Evolutionary conservation across 2,113 vertebrate genomes (phyloP).

Genomic region (human): DNA sequence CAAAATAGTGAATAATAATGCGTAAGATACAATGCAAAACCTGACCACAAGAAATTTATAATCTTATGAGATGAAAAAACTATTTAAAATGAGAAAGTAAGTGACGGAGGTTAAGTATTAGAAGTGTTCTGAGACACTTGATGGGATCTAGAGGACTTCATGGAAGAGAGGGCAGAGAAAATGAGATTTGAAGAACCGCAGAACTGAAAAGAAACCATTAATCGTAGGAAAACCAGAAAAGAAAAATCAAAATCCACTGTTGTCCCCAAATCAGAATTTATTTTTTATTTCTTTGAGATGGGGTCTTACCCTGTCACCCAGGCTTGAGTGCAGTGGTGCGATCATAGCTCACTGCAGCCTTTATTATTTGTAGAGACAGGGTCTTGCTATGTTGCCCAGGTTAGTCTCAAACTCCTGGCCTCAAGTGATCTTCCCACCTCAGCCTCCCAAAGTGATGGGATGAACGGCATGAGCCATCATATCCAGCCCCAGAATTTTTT

Average conservation of each 20-base stretch:
- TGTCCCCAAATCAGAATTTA: not conserved
- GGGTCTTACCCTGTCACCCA: too few species aligned
- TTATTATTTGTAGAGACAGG: too few species aligned
- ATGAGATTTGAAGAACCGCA: not conserved
- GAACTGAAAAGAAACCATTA: not conserved
- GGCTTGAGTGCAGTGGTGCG: too few species aligned
- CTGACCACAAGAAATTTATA: not conserved
- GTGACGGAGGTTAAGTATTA: not conserved
- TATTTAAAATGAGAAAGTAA: not conserved
- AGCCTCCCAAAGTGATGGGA: too few species aligned
- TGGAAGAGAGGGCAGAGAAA: not conserved
- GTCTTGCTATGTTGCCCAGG: too few species aligned
- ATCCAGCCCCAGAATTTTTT: too few species aligned
- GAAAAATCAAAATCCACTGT: not conserved
- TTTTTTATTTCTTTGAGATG: too few species aligned
- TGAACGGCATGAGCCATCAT: too few species aligned
- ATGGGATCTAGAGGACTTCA: not conserved
- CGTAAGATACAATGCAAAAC: not conserved
- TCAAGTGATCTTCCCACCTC: too few species aligned
- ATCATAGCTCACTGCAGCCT: too few species aligned
- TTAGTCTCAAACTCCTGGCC: too few species aligned
- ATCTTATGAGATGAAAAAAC: not conserved
- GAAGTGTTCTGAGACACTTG: not conserved
- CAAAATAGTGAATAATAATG: not conserved
- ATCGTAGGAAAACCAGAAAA: not conserved